Base-by-base conservation (phyloP, 2,113 vertebrate species). In the Protomyctophum bolini region DNA sequence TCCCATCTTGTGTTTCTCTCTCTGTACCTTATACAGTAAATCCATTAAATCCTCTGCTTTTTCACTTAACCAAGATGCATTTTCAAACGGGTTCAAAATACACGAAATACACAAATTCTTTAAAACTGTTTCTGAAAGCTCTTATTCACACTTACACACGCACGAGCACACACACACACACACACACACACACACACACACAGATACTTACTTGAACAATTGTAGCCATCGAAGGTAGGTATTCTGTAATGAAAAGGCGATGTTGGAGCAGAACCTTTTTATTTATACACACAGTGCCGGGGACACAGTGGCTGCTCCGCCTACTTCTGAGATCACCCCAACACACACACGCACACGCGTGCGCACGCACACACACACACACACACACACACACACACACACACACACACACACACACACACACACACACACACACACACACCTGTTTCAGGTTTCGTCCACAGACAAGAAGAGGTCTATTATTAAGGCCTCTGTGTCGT, bases 171-270 rank as follows among this genome's bases (percentile, higher is more conserved):
- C 33, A 41, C 33, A 41, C 33, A 41, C 33, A 41, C n/a, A 45
- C 15, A 7, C 59, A 63, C 12, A 71, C 58, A 45, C 8, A 52
- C 6, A 28, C 12, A 29, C 0, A 66, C 7, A 10, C 5, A 8
- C 7, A 48, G 48, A 59, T 85, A 92, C 93, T 93, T 71, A 93
- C 93, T 55, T 89, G 91, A 46, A 93, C 91, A 1, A 93, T 90
- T 1, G 92, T 77, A 45, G 92, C 90, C 93, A 94, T 94, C 54
- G 57, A 54, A 52, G 8, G 58, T 58, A n/a, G 11, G 58, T 12
- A 58, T 33, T 70, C 54, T 66, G 56, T 33, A 10, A 49, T 62
- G 9, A 2, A 66, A 61, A 48, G 72, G 50, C 12, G 10, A 56
- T 21, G 29, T n/a, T 21, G 52, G 41, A 41, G 5, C 0, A 0